Conservation (phyloP, 2,888 invertebrate genomes). For the Leucoptera coffeella region DNA sequence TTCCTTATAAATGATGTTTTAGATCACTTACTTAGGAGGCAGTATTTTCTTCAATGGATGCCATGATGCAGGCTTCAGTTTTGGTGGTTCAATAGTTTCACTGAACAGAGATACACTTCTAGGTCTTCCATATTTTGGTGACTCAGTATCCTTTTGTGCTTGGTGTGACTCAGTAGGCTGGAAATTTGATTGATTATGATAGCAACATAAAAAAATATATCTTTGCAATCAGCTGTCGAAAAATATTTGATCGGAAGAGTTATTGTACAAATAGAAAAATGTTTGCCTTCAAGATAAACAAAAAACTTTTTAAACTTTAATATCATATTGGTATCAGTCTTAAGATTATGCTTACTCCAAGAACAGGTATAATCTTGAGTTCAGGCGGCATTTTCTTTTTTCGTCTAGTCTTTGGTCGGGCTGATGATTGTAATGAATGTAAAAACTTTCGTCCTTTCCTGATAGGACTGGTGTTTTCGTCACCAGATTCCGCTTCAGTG, state of each 20-base stretch:
- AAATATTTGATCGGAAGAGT: no score
- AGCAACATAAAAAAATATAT: no score
- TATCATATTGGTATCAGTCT: no score
- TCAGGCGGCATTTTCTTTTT: slow-evolving; percentile 52
- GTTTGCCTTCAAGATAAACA: no score
- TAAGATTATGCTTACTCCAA: no score
- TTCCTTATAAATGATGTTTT: no score
- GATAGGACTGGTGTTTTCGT: slow-evolving; percentile 36
- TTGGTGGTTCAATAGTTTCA: slow-evolving; percentile 28
- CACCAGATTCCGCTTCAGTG: slow-evolving; percentile 53
- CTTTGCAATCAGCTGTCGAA: no score
- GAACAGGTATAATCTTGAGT: slow-evolving; percentile 38
- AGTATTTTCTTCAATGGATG: slow-evolving; percentile 41
- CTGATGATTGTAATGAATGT: slow-evolving; percentile 20
- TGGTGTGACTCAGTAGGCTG: slow-evolving; percentile 44
- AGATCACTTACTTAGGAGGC: slow-evolving; percentile 45
- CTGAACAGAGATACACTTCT: slow-evolving; percentile 43
- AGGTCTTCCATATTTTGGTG: slow-evolving; percentile 24
- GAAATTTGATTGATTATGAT: slow-evolving; percentile 12
- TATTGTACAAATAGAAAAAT: no score
- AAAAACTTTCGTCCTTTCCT: slow-evolving; percentile 34
- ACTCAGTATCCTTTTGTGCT: slow-evolving; percentile 34
- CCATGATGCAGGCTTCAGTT: slow-evolving; percentile 41
- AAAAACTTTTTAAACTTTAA: no score
- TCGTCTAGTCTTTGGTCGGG: slow-evolving; percentile 28